A percentile compares a stretch with the other conserved stretches of the same genome.
Conservation (phyloP, 2,888 invertebrate genomes). For the Thymelicus lineola region DNA sequence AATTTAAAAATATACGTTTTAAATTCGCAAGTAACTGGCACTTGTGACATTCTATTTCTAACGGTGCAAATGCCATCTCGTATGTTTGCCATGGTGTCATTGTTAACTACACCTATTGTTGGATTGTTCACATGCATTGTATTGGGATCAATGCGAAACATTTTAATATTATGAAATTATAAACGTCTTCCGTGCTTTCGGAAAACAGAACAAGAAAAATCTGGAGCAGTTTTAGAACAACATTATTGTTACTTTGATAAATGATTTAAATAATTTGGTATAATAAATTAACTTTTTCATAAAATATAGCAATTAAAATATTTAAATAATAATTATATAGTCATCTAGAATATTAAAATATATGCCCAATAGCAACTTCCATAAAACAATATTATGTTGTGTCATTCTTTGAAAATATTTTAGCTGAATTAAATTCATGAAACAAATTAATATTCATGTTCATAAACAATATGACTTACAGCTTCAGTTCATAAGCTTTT, state of each 20-base stretch:
- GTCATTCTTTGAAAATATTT: too few relatives aligned
- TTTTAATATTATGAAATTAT: slow-evolving; percentile 85
- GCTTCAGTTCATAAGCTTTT: too few relatives aligned
- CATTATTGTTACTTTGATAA: not conserved
- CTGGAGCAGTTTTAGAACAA: slow-evolving; percentile 47
- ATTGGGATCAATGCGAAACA: slow-evolving; percentile 81
- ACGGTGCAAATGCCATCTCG: slow-evolving; percentile 67
- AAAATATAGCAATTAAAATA: too few relatives aligned
- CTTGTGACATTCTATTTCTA: slow-evolving; percentile 49
- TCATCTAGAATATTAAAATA: too few relatives aligned
- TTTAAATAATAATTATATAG: too few relatives aligned
- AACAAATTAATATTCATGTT: too few relatives aligned
- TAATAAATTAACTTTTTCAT: too few relatives aligned
- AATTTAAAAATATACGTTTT: not conserved
- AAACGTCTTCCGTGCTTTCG: slow-evolving; percentile 78
- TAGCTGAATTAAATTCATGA: not conserved
- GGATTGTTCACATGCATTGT: slow-evolving; percentile 76
- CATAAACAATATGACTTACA: too few relatives aligned
- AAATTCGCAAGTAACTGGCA: slow-evolving; percentile 19
- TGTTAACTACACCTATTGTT: slow-evolving; percentile 83
- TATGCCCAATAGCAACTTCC: too few relatives aligned
- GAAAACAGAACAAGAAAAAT: slow-evolving; percentile 41
- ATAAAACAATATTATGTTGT: too few relatives aligned
- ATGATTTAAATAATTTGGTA: too few relatives aligned
- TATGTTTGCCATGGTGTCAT: slow-evolving; percentile 83